Evolutionary conservation across 2,888 invertebrate genomes (phyloP), one percentile per base, ranked within the genome.

Genomic region (Spodoptera exigua): DNA sequence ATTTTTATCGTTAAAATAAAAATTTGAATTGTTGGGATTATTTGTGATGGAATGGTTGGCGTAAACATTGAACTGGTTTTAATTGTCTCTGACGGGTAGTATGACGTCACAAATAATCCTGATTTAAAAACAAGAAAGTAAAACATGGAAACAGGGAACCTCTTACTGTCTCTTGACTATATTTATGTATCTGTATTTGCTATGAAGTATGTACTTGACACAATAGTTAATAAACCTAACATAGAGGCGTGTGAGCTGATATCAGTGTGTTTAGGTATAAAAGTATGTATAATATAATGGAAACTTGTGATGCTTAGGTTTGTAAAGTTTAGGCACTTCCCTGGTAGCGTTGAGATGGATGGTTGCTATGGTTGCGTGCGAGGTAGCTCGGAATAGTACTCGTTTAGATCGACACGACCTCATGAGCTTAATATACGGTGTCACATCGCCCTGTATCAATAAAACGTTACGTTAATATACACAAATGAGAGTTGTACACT

Each of bases 141-240:
- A 74, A 76, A 79, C 78, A 82, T 81, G 71, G 81, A 87, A 89
- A 89, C 88, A 89, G 88, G 89, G 89, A 88, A 82, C 76, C 83
- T 82, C 76, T 82, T 80, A 81, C 76, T 85, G 78, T 83, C 70
- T 85, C 80, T 85, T 71, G 80, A 81, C 79, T 84, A 81, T 83
- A 83, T 86, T 84, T 83, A 83, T 87, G 70, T 79, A 85, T 81
- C 82, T 85, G 81, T 85, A 80, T 85, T 81, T 79, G 72, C 74
- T 81, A 73, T 70, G 69, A 72, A 65, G 70, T 70, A 64, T 76
- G 64, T 64, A 60, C 59, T 59, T 54, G 52, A 57, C 64, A 65
- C 62, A 54, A 61, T 74, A 70, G 59, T 59, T 61, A 40, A 56
- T 70, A 73, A 70, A 52, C 55, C 63, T 72, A 74, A 69, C 46